A percentile compares a stretch with the other conserved stretches of the same genome.
phyloP scores from a whole-genome alignment of 2,113 vertebrate genomes.

The Ceyx cyanopectus region DNA sequence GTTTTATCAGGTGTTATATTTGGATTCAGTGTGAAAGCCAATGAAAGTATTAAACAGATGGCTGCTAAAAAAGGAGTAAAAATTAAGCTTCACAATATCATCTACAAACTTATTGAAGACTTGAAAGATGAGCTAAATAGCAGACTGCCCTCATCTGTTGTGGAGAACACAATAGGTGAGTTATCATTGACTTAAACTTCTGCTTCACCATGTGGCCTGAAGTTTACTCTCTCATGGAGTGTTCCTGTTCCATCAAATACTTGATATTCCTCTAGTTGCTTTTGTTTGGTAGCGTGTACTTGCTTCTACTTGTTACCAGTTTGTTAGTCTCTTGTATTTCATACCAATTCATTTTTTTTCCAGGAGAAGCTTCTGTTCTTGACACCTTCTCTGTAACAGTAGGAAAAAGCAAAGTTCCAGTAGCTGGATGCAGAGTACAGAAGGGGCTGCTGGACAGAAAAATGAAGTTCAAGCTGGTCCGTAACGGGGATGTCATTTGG shows the following conservation, averaged over 20 bases:
- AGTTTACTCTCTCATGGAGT: background rate
- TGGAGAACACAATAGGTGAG: slow-evolving; percentile 82
- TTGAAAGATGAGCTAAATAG: slow-evolving; percentile 86
- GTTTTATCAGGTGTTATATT: slow-evolving; percentile 85
- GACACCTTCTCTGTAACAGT: slow-evolving; percentile 85
- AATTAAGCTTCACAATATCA: slow-evolving; percentile 86
- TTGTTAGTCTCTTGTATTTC: background rate
- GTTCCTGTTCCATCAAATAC: background rate
- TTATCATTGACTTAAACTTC: background rate
- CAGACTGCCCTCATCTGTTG: slow-evolving; percentile 74
- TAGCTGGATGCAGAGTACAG: slow-evolving; percentile 95
- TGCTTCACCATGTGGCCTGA: fast-evolving
- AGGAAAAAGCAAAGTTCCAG: slow-evolving; percentile 88
- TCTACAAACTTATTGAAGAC: slow-evolving; percentile 91
- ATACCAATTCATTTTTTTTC: background rate
- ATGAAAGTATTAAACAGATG: slow-evolving; percentile 78
- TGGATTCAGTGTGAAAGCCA: slow-evolving; percentile 89
- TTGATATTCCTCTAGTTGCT: background rate
- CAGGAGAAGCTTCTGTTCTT: slow-evolving; percentile 88
- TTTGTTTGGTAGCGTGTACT: background rate
- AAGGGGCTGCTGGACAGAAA: slow-evolving; percentile 89
- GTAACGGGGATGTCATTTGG: slow-evolving; percentile 83
- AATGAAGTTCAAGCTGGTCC: slow-evolving; percentile 85
- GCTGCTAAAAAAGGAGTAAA: slow-evolving; percentile 84
- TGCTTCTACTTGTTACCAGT: background rate